phyloP scores from a whole-genome alignment of 2,888 invertebrate species.

The Branchellion lobata region DNA sequence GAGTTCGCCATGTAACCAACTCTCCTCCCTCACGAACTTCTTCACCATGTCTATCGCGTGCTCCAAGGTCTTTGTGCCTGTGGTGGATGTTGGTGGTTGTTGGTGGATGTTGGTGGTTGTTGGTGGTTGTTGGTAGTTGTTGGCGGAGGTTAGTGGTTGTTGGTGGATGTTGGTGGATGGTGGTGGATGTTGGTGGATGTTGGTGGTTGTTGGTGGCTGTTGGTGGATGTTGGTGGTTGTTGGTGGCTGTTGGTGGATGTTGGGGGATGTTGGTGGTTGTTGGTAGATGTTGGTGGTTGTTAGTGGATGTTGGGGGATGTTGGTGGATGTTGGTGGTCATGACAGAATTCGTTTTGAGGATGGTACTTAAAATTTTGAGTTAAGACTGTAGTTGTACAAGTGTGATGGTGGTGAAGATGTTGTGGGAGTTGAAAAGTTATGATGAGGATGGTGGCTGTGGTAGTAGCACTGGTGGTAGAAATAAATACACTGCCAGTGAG shows the following conservation, averaged over 20 bases:
- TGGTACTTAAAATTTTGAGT: too few relatives aligned
- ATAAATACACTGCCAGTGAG: too few relatives aligned
- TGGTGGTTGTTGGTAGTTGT: neutral
- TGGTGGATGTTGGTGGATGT: neutral
- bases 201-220: neutral
- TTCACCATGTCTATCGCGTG: slow-evolving; percentile 1
- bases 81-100: neutral
- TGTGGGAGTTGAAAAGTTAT: too few relatives aligned
- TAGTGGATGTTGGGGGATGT: too few relatives aligned
- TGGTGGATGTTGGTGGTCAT: too few relatives aligned
- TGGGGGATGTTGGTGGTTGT: neutral
- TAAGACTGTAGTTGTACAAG: too few relatives aligned
- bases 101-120: neutral
- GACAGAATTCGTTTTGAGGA: too few relatives aligned
- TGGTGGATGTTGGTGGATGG: neutral
- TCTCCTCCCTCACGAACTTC: neutral
- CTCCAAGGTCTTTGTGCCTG: neutral
- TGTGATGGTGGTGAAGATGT: too few relatives aligned
- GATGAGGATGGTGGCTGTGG: too few relatives aligned
- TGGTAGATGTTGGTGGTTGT: neutral
- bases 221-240: neutral
- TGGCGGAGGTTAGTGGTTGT: neutral
- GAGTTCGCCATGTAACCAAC: neutral
- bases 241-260: neutral
- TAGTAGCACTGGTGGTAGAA: too few relatives aligned